phyloP scores from a whole-genome alignment of 2,888 invertebrate genomes.

The Microctonus brassicae region DNA sequence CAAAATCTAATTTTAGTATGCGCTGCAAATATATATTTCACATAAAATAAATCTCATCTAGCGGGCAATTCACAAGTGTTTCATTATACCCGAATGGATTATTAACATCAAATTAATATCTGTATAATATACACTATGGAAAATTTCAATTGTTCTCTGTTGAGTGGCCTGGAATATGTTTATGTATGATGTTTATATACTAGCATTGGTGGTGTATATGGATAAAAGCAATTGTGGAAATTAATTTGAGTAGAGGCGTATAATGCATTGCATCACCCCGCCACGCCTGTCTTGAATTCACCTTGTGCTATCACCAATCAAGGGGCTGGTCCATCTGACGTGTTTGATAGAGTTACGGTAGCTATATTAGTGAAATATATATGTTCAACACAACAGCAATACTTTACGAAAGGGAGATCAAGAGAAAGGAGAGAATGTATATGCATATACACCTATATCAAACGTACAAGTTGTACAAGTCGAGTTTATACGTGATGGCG shows the following conservation, averaged over 20 bases:
- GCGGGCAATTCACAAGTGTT: too few species aligned
- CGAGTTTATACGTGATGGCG: slow-evolving; percentile 24
- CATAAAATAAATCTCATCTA: too few species aligned
- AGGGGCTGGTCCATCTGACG: slow-evolving; percentile 21
- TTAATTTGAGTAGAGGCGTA: slow-evolving; percentile 19
- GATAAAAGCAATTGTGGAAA: slow-evolving; percentile 25
- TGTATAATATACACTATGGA: too few species aligned
- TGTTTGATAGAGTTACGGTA: not conserved
- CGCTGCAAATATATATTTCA: too few species aligned
- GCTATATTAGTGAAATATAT: not conserved
- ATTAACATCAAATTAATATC: too few species aligned
- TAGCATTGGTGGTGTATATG: too few species aligned
- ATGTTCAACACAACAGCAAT: not conserved
- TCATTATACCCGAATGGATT: too few species aligned
- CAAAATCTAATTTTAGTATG: too few species aligned
- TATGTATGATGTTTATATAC: too few species aligned
- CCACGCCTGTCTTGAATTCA: slow-evolving; percentile 31
- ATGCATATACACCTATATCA: slow-evolving; percentile 40
- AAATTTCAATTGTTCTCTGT: too few species aligned
- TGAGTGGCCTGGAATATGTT: too few species aligned
- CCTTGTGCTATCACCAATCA: slow-evolving; percentile 20
- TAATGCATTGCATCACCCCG: not conserved
- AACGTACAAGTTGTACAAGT: slow-evolving; percentile 28
- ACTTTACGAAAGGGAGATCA: slow-evolving; percentile 15
- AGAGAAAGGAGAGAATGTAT: slow-evolving; percentile 9